Evolutionary conservation across 2,888 invertebrate genomes (phyloP).

Genomic region (Himalopsyche tibetana): DNA sequence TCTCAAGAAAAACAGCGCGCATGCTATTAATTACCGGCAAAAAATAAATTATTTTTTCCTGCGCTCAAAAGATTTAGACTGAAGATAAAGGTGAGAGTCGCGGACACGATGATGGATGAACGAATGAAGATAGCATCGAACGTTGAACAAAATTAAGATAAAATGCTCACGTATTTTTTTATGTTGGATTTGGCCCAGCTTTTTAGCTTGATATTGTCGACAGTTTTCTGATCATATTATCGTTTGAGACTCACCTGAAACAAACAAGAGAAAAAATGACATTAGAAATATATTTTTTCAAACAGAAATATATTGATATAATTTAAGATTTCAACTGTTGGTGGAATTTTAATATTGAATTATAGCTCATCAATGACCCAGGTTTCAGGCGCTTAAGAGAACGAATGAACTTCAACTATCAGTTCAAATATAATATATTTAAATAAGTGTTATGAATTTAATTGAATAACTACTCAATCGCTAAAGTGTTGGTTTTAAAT

Average conservation of each 20-base stretch:
- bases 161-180: background rate
- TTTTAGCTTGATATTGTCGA: background rate
- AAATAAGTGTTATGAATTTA: too few species aligned
- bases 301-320: too few species aligned
- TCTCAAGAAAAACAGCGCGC: conserved; percentile 47
- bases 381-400: too few species aligned
- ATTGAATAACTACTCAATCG: too few species aligned
- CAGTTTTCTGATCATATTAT: background rate
- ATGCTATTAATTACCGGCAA: conserved; percentile 49
- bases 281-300: background rate
- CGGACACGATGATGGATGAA: conserved; percentile 46
- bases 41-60: conserved; percentile 39
- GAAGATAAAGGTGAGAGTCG: conserved; percentile 46
- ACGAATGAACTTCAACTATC: too few species aligned
- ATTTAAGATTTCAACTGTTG: too few species aligned
- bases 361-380: too few species aligned
- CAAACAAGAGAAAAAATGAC: background rate
- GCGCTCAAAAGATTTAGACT: conserved; percentile 10
- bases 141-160: conserved; percentile 7
- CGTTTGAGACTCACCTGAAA: background rate
- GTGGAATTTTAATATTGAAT: too few species aligned
- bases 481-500: too few species aligned
- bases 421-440: too few species aligned
- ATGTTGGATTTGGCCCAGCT: background rate
- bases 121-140: background rate